Evolutionary conservation across 2,888 invertebrate genomes (phyloP), one percentile per base, ranked within the genome.

Genomic region (Bellardia bayeri): DNA sequence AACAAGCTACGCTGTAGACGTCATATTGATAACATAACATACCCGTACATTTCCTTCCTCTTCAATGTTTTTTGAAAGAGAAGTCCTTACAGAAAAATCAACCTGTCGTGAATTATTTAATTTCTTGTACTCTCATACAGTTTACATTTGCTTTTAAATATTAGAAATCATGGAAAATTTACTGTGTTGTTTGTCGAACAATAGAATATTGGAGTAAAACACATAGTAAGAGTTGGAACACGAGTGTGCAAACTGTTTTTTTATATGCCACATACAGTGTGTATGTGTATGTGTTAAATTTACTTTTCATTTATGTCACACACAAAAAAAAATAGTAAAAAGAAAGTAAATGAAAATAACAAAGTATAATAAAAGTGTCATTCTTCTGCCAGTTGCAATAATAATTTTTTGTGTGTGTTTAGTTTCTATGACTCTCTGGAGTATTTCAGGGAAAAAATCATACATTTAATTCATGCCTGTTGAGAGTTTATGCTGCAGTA

Each of bases 1-100:
- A 69, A 63, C 56, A 69, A 75, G 61, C 54, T 85, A 2, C 9
- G 2, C 45, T 45, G 23, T 23, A 11, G 9, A 13, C 13, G 11
- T 45, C 45, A 42, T 69, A 63, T 63, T 64, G 75, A n/a, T 75
- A 23, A 56, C 75, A 81, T 81, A 63, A 37, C 37, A 4, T 37
- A 23, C 23, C 1, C 23, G 23, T 23, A 23, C 37, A 81, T 23
- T 81, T 85, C 80, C 69, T 69, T 71, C 9, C 63, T 64, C n/a
- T 75, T 33, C 23, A 66, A 37, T 13, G 6, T 11, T 64, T 64
- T 45, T 9, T 49, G 13, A 64, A 74, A 2, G 42, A 54, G 37
- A 64, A 33, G 64, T 74, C 54, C 72, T 45, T 66, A 56, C 16
- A 30, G 11, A 33, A 72, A n/a, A 64, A n/a, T 11, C 37, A 51